Conservation (phyloP, 1,140 invertebrate genomes). For the Magallana gigas region DNA sequence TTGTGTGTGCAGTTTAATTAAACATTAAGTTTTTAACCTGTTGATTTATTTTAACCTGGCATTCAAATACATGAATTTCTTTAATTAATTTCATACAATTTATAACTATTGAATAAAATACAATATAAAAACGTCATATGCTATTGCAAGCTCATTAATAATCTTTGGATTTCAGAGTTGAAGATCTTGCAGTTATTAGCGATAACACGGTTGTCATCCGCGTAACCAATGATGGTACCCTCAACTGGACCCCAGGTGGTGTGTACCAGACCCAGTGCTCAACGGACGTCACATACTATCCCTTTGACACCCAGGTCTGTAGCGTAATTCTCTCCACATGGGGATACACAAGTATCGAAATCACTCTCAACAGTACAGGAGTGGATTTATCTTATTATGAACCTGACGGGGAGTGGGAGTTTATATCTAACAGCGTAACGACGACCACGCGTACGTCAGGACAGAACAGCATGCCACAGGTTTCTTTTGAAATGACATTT, state of each 20-base stretch:
- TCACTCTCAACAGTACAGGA: conserved; percentile 17
- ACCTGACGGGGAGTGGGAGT: conserved; percentile 47
- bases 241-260: conserved; percentile 57
- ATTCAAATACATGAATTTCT: too few species aligned
- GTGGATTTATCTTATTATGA: conserved; percentile 28
- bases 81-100: too few species aligned
- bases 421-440: neutral
- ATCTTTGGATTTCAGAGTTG: conserved; percentile 2
- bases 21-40: too few species aligned
- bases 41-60: too few species aligned
- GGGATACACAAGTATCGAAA: conserved; percentile 56
- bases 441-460: neutral
- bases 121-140: too few species aligned
- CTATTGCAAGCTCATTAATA: too few species aligned
- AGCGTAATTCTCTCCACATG: conserved; percentile 75
- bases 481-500: conserved; percentile 33
- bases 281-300: conserved; percentile 89
- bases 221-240: conserved; percentile 43
- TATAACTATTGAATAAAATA: too few species aligned
- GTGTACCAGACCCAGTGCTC: conserved; percentile 87
- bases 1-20: too few species aligned
- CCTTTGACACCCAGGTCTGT: conserved; percentile 86
- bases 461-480: neutral
- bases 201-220: conserved; percentile 28
- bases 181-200: conserved; percentile 39